A percentile compares a stretch with the other conserved stretches of the same genome.
Evolutionary conservation across 2,888 invertebrate genomes (phyloP).

Genomic region (Ophion ventricosus): DNA sequence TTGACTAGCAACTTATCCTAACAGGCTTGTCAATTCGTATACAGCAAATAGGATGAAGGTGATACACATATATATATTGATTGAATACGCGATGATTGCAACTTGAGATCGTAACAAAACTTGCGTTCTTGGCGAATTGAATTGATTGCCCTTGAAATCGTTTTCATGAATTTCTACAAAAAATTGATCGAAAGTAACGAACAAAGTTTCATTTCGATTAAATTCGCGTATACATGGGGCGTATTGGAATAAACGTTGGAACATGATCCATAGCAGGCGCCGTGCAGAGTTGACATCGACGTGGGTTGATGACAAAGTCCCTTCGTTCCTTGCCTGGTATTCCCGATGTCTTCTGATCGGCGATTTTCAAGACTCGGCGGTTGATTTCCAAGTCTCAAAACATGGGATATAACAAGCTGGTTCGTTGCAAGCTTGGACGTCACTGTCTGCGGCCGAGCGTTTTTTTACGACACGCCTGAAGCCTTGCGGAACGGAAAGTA

Average conservation of each 20-base stretch:
- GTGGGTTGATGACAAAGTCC: background rate
- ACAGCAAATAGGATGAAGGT: background rate
- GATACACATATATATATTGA: background rate
- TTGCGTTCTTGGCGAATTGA: background rate
- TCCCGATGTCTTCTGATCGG: background rate
- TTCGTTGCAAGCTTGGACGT: background rate
- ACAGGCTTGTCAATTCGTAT: constrained; percentile 70
- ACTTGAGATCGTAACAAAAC: background rate
- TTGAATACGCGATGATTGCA: constrained; percentile 3
- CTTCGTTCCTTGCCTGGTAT: background rate
- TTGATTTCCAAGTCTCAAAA: background rate
- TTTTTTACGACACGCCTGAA: background rate
- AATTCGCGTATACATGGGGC: background rate
- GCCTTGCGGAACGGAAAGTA: background rate
- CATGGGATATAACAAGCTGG: background rate
- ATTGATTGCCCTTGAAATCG: background rate
- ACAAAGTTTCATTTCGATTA: background rate
- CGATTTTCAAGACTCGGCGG: background rate
- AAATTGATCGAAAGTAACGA: background rate
- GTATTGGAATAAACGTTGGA: background rate
- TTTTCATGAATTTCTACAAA: background rate
- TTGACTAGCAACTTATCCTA: constrained; percentile 72
- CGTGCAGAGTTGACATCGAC: constrained; percentile 5
- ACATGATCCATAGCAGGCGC: constrained; percentile 7
- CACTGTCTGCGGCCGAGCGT: background rate